Evolutionary conservation across 2,113 vertebrate genomes (phyloP).

Genomic region (Corythornis vintsioides): DNA sequence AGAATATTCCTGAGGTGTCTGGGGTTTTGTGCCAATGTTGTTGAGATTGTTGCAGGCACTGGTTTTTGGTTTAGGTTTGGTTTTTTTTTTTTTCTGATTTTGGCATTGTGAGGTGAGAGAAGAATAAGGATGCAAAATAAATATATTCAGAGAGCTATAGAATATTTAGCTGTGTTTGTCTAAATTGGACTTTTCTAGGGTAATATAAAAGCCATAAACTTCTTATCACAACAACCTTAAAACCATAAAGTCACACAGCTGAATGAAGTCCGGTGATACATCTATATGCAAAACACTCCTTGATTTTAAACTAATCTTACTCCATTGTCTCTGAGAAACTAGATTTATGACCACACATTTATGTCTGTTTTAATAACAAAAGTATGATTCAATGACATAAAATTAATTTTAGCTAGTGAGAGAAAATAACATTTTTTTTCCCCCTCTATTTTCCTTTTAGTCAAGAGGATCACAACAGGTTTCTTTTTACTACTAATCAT

Average conservation of each 20-base stretch:
- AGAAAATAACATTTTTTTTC: neutral
- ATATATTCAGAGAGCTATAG: neutral
- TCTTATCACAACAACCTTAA: neutral
- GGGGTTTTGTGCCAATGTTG: neutral
- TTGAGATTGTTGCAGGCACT: fast-evolving
- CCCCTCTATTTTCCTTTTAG: neutral
- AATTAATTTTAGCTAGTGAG: neutral
- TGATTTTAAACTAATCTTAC: neutral
- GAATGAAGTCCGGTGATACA: neutral
- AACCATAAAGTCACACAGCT: neutral
- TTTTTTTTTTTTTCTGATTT: neutral
- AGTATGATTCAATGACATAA: neutral
- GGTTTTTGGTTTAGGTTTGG: too few relatives aligned
- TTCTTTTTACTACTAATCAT: neutral
- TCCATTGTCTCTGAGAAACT: neutral
- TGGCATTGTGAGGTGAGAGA: neutral
- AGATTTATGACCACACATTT: neutral
- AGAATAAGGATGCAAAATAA: neutral
- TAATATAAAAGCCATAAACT: neutral
- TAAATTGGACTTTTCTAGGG: neutral
- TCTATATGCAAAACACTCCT: neutral
- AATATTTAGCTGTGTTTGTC: neutral
- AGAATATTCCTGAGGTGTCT: neutral
- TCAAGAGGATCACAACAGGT: neutral
- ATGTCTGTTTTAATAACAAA: neutral